Conservation (phyloP, 1,140 invertebrate species). For the Drosophila ohnishii region DNA sequence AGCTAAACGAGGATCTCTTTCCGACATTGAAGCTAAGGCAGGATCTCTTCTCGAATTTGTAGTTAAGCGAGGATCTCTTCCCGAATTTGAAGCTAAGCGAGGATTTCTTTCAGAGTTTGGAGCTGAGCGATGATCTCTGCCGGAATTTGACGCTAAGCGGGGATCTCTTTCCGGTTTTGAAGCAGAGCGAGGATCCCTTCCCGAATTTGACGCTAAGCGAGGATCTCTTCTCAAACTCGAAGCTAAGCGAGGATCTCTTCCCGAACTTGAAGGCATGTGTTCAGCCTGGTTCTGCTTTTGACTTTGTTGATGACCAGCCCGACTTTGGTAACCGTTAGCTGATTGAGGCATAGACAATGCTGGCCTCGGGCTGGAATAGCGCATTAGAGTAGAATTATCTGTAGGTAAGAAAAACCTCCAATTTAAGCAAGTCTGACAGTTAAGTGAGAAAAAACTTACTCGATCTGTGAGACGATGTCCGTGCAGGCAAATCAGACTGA, state of each 20-base stretch:
- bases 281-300: neutral
- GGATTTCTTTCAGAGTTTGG: neutral
- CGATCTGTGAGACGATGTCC: neutral
- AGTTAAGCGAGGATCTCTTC: neutral
- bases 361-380: neutral
- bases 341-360: rapidly evolving
- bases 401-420: neutral
- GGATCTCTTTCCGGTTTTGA: neutral
- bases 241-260: neutral
- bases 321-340: neutral
- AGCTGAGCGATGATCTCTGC: neutral
- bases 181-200: neutral
- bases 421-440: neutral
- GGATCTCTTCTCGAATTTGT: too few species aligned
- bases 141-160: neutral
- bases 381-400: neutral
- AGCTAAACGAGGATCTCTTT: neutral
- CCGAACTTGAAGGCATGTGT: neutral
- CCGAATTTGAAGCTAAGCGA: neutral
- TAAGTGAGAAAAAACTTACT: neutral
- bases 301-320: neutral
- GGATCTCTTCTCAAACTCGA: neutral
- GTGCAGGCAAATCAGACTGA: neutral
- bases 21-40: neutral
- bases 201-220: neutral